These are phyloP conservation scores for Podarcis muralis DNA, from an alignment of 2,113 vertebrate genomes.

Conservation along the genomic window DNA sequence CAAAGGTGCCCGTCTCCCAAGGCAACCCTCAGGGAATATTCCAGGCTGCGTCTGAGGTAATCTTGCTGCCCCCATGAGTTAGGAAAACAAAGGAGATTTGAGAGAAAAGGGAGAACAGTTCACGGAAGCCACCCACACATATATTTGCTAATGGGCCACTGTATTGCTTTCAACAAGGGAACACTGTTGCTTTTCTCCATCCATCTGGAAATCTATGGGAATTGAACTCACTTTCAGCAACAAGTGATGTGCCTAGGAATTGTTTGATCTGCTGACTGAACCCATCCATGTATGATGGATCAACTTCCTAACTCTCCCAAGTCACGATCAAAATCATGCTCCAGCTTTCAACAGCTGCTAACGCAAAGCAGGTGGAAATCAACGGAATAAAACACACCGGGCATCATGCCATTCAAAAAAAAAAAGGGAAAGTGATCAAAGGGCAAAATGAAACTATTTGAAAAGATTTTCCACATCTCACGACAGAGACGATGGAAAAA, in stretches of 20 bases:
- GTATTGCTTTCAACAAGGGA: slow-evolving; percentile 33
- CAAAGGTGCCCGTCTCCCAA: not conserved
- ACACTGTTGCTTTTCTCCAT: not conserved
- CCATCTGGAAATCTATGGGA: slow-evolving; percentile 16
- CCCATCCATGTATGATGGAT: slow-evolving; percentile 38
- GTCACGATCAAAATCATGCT: slow-evolving; percentile 26
- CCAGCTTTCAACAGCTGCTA: slow-evolving; percentile 33
- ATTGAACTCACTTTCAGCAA: slow-evolving; percentile 26
- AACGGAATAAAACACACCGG: slow-evolving; percentile 35
- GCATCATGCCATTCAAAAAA: not conserved
- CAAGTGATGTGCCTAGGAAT: not conserved
- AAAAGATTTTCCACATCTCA: not conserved
- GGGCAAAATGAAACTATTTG: not conserved
- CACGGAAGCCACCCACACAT: not conserved
- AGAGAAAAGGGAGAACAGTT: not conserved
- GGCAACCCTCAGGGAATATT: not conserved
- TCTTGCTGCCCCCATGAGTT: not conserved
- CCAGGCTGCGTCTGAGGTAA: not conserved
- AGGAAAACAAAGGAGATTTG: not conserved
- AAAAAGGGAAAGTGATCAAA: too few species aligned
- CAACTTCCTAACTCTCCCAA: slow-evolving; percentile 4
- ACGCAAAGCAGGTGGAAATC: slow-evolving; percentile 55
- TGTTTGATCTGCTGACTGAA: not conserved
- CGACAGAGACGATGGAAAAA: not conserved
- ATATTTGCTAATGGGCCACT: not conserved